Evolutionary conservation across 2,888 invertebrate genomes (phyloP).

Genomic region (Zygogramma bicolorata): DNA sequence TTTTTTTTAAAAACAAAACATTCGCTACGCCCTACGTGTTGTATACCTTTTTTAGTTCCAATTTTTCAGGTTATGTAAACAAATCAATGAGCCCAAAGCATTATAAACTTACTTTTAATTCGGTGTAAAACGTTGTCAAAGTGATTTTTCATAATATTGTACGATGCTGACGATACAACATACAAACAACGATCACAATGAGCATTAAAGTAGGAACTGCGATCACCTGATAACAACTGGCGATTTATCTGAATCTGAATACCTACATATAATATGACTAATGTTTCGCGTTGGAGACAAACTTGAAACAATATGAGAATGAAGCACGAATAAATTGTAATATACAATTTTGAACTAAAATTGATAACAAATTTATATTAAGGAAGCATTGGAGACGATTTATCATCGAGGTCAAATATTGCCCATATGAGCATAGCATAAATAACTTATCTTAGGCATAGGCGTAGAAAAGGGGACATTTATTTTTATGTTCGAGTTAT

Average conservation of each 20-base stretch:
- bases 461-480: not conserved
- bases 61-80: conserved; percentile 30
- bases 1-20: not conserved
- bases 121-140: not conserved
- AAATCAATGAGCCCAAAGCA: not conserved
- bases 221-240: not conserved
- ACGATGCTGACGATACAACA: not conserved
- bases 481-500: too few species aligned
- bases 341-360: not conserved
- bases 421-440: not conserved
- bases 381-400: not conserved
- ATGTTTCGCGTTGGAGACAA: not conserved
- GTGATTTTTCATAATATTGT: conserved; percentile 29
- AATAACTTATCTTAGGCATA: not conserved
- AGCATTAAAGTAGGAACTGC: not conserved
- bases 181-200: not conserved
- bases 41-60: too few species aligned
- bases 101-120: conserved; percentile 27
- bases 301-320: not conserved
- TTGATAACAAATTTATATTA: not conserved
- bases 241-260: not conserved
- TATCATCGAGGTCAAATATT: conserved; percentile 3
- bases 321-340: not conserved
- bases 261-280: not conserved
- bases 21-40: too few species aligned